Conservation (phyloP, 2,888 invertebrate genomes). For the Cloeon dipterum region DNA sequence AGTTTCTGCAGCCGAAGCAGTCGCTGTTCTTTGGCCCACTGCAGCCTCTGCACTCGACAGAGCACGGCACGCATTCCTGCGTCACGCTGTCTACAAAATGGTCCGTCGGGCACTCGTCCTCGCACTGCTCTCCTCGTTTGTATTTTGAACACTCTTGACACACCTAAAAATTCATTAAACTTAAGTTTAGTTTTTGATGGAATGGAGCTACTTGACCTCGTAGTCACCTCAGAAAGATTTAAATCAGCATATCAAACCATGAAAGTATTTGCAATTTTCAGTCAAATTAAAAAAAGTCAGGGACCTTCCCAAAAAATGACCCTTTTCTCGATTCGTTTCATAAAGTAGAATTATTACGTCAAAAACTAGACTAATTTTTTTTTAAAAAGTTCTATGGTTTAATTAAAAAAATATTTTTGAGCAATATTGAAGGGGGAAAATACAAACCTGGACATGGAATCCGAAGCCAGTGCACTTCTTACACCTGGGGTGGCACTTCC, state of each 20-base stretch:
- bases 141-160: constrained; percentile 74
- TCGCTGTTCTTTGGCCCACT: constrained; percentile 49
- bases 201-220: too few species aligned
- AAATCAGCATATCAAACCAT: too few species aligned
- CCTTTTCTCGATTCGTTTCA: not conserved
- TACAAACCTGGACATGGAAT: constrained; percentile 47
- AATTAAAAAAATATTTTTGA: too few species aligned
- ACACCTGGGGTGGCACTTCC: constrained; percentile 76
- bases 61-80: constrained; percentile 22
- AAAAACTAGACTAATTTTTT: too few species aligned
- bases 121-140: constrained; percentile 71
- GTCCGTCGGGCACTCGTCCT: constrained; percentile 67
- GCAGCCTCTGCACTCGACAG: constrained; percentile 67
- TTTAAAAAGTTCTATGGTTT: too few species aligned
- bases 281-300: too few species aligned
- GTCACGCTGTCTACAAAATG: constrained; percentile 55
- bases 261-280: too few species aligned
- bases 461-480: constrained; percentile 74
- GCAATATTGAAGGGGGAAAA: not conserved
- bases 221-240: too few species aligned
- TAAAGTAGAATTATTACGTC: too few species aligned
- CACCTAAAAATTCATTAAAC: too few species aligned
- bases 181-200: too few species aligned
- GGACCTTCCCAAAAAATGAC: too few species aligned
- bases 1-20: constrained; percentile 55